phyloP scores from a whole-genome alignment of 2,113 vertebrate genomes.

The Peromyscus maniculatus region DNA sequence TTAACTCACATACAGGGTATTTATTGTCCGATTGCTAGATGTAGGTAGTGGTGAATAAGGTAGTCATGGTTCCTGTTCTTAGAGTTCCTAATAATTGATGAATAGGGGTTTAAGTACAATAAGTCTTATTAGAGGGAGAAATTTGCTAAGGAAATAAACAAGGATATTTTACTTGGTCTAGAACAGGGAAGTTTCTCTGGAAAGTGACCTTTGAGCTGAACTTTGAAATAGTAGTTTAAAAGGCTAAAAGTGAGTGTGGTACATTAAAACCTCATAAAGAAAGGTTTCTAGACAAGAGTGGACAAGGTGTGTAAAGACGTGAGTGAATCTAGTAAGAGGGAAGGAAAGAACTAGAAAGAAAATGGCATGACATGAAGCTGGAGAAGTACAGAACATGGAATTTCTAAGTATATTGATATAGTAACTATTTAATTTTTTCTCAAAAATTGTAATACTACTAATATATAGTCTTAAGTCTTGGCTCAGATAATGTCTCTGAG shows the following conservation, averaged over 20 bases:
- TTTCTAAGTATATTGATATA: conserved; percentile 35
- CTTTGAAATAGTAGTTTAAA: conserved; percentile 50
- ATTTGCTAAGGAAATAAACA: not conserved
- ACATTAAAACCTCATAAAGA: conserved; percentile 6
- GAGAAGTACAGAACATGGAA: not conserved
- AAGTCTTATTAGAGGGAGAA: not conserved
- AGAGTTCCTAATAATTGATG: conserved; percentile 42
- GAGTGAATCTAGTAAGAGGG: conserved; percentile 12
- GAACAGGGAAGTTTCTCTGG: not conserved
- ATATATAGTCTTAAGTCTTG: conserved; percentile 27
- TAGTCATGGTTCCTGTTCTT: not conserved
- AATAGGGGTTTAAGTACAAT: conserved; percentile 26
- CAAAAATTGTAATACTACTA: conserved; percentile 1
- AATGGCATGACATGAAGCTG: not conserved
- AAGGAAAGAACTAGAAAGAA: conserved; percentile 18
- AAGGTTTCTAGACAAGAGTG: conserved; percentile 3
- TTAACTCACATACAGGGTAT: too few relatives aligned
- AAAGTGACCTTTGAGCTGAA: conserved; percentile 46
- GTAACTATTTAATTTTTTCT: conserved; percentile 62
- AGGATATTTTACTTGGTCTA: conserved; percentile 50
- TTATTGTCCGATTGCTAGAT: not conserved
- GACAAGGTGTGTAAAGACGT: not conserved
- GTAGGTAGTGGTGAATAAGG: conserved; percentile 13
- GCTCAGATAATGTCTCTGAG: conserved; percentile 18
- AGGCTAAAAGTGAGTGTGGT: not conserved